Evolutionary conservation across 2,797 vertebrate genomes (phyloP).

Genomic region (Enteromius viviparus): DNA sequence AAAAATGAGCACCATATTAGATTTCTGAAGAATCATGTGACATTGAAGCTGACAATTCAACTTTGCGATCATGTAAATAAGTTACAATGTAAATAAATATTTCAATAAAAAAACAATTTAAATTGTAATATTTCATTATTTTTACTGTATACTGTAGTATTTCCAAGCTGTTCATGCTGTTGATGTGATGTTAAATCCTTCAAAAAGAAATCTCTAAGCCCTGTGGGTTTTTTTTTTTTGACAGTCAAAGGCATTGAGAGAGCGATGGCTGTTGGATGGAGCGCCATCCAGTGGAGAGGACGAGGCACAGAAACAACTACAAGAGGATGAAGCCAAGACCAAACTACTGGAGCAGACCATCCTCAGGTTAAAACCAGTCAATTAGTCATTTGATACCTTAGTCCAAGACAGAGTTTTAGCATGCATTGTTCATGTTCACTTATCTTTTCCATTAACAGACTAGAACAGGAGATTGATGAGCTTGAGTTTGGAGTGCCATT

Average conservation of each 20-base stretch:
- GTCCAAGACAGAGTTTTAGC: neutral
- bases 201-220: constrained; percentile 1
- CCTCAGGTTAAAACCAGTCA: constrained; percentile 75
- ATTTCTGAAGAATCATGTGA: neutral
- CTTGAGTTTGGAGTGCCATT: constrained; percentile 81
- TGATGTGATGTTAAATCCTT: neutral
- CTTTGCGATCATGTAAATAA: neutral
- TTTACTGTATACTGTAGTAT: neutral
- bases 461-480: constrained; percentile 90
- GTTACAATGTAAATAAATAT: neutral
- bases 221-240: constrained; percentile 7
- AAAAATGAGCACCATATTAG: neutral
- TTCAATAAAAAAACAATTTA: neutral
- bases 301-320: constrained; percentile 88
- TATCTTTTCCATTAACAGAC: constrained; percentile 68
- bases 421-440: neutral
- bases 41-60: neutral
- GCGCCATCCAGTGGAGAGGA: constrained; percentile 85
- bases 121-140: neutral
- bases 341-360: constrained; percentile 89
- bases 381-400: neutral
- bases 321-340: constrained; percentile 89
- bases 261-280: constrained; percentile 94
- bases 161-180: neutral
- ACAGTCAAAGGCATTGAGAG: constrained; percentile 92